A percentile compares a stretch with the other conserved stretches of the same genome.
Conservation (phyloP, 2,113 vertebrate species). For the Callaeas wilsoni region DNA sequence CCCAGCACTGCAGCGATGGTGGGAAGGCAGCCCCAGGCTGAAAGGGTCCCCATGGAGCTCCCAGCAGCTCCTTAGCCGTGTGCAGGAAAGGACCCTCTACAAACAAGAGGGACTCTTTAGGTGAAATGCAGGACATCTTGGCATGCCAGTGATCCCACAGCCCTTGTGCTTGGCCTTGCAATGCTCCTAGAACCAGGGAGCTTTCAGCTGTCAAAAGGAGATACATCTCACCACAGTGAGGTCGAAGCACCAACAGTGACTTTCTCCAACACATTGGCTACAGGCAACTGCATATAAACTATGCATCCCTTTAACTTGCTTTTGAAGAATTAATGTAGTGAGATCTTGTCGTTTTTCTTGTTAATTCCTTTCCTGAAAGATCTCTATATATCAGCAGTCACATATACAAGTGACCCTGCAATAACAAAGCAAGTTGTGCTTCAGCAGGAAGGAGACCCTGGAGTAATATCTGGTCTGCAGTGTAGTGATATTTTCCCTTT, state of each 20-base stretch:
- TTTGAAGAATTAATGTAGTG: background rate
- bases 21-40: background rate
- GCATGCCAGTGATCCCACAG: background rate
- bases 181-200: background rate
- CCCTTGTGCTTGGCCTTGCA: background rate
- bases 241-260: background rate
- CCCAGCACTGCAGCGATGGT: accelerated
- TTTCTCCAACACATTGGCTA: background rate
- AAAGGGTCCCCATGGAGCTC: background rate
- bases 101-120: background rate
- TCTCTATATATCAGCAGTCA: background rate
- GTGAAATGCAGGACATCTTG: background rate
- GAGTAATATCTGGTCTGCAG: background rate
- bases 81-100: background rate
- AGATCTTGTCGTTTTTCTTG: background rate
- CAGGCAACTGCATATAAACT: background rate
- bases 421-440: background rate
- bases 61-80: background rate
- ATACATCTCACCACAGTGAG: background rate
- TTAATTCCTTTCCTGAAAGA: background rate
- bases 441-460: background rate
- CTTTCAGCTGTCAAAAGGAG: background rate
- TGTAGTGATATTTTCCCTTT: background rate
- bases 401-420: background rate
- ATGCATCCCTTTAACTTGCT: background rate